Evolutionary conservation across 2,113 vertebrate species (phyloP), one percentile per base, ranked within the genome.

Genomic region (Eurypyga helias): DNA sequence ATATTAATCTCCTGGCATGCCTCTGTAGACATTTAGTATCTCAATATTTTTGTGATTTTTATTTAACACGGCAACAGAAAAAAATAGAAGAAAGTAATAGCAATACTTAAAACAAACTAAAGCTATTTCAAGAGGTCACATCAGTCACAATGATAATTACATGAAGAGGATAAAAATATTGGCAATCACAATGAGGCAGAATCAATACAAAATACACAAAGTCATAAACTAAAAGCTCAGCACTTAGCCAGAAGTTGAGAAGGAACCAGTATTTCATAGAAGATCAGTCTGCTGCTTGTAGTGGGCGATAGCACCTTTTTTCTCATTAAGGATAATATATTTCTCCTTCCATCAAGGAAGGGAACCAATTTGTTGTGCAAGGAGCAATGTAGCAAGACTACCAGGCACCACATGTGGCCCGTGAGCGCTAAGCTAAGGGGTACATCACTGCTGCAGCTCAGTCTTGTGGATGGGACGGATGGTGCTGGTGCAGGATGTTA

Each of bases 171-270:
- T 60, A 51, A 78, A 90, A 52, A 76, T 79, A 80, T 54, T 85
- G 16, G 61, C 75, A 61, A 79, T 62, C 16, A 90, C 24, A 79
- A 90, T 69, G 62, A 93, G 18, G 29, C 33, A 69, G 49, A 88
- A 96, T 90, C 90, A 79, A 88, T 94, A 61, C 8, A 75, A 92
- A 94, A 83, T 34, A 31, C 48, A 79, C 26, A 76, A 91, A 89
- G 81, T 73, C 43, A 82, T 79, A 88, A 92, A 88, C 48, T 67
- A 28, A 76, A 89, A 76, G 33, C 14, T 11, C 14, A 73, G 14
- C 24, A 57, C 33, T 88, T 79, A 72, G 23, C 34, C 55, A 36
- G 21, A 88, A 86, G 57, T 79, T 6, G 2, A 84, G 65, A 26
- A 76, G 20, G 17, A 65, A 14, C 6, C 20, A 72, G 2, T 71